These are phyloP conservation scores for Patella pellucida DNA, from an alignment of 2,888 invertebrate species.

Conservation along the genomic window DNA sequence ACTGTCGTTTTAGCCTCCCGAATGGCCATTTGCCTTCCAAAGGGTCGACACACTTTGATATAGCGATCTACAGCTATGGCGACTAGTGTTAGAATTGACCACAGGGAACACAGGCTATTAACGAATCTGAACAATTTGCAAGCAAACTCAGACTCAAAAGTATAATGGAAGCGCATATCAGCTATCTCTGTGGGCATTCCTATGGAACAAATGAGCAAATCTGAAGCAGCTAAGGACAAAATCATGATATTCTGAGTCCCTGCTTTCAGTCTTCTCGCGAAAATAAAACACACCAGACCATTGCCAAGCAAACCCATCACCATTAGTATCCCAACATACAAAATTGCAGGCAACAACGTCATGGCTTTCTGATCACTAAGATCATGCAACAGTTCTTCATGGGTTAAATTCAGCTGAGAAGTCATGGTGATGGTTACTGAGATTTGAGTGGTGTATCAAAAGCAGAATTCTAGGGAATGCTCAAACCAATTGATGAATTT, in stretches of 20 bases:
- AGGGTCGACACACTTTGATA: slow-evolving; percentile 52
- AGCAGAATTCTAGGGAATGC: too few species aligned
- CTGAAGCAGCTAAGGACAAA: slow-evolving; percentile 49
- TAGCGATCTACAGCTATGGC: slow-evolving; percentile 57
- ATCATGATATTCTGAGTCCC: slow-evolving; percentile 53
- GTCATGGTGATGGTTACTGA: too few species aligned
- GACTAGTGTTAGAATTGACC: slow-evolving; percentile 52
- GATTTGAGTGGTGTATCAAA: too few species aligned
- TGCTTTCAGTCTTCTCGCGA: slow-evolving; percentile 43
- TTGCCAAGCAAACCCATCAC: slow-evolving; percentile 53
- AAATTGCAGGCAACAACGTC: slow-evolving; percentile 49
- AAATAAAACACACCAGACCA: slow-evolving; percentile 49
- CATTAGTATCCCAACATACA: slow-evolving; percentile 47
- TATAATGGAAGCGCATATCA: slow-evolving; percentile 50
- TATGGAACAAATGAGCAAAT: slow-evolving; percentile 49
- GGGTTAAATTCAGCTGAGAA: neutral
- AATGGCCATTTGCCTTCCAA: slow-evolving; percentile 45
- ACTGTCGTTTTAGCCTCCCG: slow-evolving; percentile 44
- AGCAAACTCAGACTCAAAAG: slow-evolving; percentile 49
- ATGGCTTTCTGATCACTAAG: slow-evolving; percentile 43
- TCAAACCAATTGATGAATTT: too few species aligned
- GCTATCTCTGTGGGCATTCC: slow-evolving; percentile 55
- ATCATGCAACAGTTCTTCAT: slow-evolving; percentile 22
- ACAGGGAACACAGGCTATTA: slow-evolving; percentile 48
- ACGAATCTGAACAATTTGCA: slow-evolving; percentile 51